Evolutionary conservation across 2,888 invertebrate species (phyloP).

Genomic region (Caenorhabditis wallacei): DNA sequence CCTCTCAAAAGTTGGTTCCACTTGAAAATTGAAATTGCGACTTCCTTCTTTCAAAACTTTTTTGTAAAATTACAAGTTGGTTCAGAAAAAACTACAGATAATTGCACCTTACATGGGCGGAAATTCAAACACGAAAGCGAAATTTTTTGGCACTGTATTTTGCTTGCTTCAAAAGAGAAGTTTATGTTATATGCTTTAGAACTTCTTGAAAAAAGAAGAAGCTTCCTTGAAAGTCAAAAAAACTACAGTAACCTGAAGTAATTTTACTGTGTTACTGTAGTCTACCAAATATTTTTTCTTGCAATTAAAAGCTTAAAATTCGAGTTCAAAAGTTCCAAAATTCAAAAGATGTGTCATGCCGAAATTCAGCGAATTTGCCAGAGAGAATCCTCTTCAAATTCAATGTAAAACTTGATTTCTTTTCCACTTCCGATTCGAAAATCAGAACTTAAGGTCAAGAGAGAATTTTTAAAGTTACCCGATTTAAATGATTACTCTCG

Average conservation of each 20-base stretch:
- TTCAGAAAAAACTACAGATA: slow-evolving; percentile 5
- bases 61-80: slow-evolving; percentile 14
- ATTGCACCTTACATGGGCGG: slow-evolving; percentile 22
- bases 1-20: background rate
- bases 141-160: slow-evolving; percentile 16
- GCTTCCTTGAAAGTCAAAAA: no score
- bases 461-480: slow-evolving; percentile 29
- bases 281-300: no score
- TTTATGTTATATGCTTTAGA: background rate
- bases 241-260: no score
- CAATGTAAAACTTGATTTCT: background rate
- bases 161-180: background rate
- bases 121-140: slow-evolving; percentile 23
- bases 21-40: background rate
- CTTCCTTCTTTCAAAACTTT: background rate
- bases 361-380: slow-evolving; percentile 31
- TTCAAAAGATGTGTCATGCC: slow-evolving; percentile 2
- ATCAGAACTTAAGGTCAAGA: slow-evolving; percentile 31
- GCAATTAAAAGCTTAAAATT: background rate
- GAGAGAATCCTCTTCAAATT: slow-evolving; percentile 11
- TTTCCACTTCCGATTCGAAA: background rate
- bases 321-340: slow-evolving; percentile 5
- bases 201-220: no score
- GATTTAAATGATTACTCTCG: slow-evolving; percentile 6
- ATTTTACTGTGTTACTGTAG: no score